Conservation (phyloP, 2,113 vertebrate species). For the Apus apus region DNA sequence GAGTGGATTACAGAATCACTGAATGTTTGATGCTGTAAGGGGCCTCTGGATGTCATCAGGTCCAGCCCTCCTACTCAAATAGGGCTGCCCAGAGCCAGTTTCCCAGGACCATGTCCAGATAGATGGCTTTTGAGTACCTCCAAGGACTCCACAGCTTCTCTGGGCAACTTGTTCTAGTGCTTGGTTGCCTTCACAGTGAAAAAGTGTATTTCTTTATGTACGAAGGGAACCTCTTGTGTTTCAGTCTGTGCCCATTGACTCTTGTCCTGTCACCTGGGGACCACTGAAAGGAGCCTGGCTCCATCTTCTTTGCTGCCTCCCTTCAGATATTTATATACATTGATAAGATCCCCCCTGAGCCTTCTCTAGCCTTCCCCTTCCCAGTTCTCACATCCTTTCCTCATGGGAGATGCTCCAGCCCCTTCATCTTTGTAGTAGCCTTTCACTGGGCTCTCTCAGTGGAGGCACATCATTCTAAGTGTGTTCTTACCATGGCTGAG, state of each 20-base stretch:
- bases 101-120: background rate
- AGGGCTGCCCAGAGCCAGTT: background rate
- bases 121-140: background rate
- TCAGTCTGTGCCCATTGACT: background rate
- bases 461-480: background rate
- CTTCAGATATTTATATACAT: background rate
- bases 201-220: background rate
- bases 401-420: background rate
- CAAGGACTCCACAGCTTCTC: background rate
- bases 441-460: background rate
- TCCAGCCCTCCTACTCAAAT: background rate
- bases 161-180: background rate
- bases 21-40: background rate
- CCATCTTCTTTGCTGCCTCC: background rate
- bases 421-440: background rate
- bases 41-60: background rate
- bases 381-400: background rate
- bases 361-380: background rate
- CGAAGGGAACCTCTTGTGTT: background rate
- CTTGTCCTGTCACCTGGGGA: background rate
- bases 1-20: background rate
- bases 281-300: background rate
- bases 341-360: background rate
- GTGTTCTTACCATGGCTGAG: too few relatives aligned
- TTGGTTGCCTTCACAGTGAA: background rate